Evolutionary conservation across 2,888 invertebrate genomes (phyloP).

Genomic region (Caenorhabditis plicata): DNA sequence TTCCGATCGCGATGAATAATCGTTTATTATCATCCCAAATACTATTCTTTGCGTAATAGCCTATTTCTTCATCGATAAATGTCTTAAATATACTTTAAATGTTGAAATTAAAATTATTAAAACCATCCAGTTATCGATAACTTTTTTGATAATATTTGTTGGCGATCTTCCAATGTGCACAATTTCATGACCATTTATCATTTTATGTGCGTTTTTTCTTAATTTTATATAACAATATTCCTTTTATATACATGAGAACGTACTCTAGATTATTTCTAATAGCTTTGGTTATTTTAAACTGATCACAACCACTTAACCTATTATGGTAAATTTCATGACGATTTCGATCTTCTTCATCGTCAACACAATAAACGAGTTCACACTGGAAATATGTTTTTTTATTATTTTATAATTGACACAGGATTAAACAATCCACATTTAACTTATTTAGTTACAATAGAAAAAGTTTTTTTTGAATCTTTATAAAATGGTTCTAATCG

Average conservation of each 20-base stretch:
- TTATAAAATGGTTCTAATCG: neutral
- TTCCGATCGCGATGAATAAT: slow-evolving; percentile 1
- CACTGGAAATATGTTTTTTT: slow-evolving; percentile 14
- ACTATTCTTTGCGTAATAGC: slow-evolving; percentile 3
- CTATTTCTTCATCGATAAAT: slow-evolving; percentile 9
- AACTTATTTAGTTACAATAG: neutral
- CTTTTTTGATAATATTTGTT: slow-evolving; percentile 1
- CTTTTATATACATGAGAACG: no score
- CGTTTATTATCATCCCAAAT: slow-evolving; percentile 7
- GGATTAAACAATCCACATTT: no score
- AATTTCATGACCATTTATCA: neutral
- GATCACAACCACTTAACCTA: neutral
- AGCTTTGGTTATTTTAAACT: neutral
- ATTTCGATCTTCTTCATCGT: slow-evolving; percentile 4
- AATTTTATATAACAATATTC: no score
- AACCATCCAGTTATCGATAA: slow-evolving; percentile 6
- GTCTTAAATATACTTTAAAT: no score
- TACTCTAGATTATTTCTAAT: neutral
- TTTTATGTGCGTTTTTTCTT: neutral
- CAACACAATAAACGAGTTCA: slow-evolving; percentile 18
- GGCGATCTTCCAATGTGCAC: neutral
- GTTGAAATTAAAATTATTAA: no score
- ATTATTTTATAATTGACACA: neutral
- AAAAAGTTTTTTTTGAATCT: neutral
- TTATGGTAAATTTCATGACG: slow-evolving; percentile 12